Evolutionary conservation across 2,797 vertebrate species (phyloP).

Genomic region (Microchirus variegatus): DNA sequence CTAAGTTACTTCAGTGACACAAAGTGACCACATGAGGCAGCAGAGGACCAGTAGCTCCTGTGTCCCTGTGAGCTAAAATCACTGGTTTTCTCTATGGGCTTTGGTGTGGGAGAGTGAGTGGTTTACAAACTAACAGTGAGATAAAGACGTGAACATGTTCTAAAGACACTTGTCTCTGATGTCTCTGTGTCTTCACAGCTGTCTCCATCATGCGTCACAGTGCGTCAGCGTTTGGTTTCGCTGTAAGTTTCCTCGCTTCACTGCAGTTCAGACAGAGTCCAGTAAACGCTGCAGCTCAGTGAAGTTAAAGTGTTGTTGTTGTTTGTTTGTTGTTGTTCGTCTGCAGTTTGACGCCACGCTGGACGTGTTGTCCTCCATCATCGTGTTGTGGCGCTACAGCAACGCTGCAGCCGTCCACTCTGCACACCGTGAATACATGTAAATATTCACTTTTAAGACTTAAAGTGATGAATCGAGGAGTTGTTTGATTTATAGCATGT

Average conservation of each 20-base stretch:
- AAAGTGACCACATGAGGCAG: background rate
- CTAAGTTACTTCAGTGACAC: background rate
- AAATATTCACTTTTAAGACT: too few species aligned
- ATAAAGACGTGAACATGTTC: too few species aligned
- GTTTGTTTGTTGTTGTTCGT: background rate
- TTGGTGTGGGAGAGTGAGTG: too few species aligned
- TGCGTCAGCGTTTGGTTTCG: slow-evolving; percentile 97
- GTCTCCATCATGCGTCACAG: slow-evolving; percentile 98
- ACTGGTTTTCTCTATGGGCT: too few species aligned
- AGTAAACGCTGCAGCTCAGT: too few species aligned
- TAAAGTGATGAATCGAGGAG: too few species aligned
- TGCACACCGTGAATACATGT: slow-evolving; percentile 96
- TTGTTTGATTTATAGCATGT: too few species aligned
- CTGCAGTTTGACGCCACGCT: slow-evolving; percentile 93
- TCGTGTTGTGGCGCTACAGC: slow-evolving; percentile 98
- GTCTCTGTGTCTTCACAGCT: slow-evolving; percentile 76
- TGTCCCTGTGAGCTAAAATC: slow-evolving; percentile 17
- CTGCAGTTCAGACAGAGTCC: background rate
- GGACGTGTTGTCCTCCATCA: slow-evolving; percentile 95
- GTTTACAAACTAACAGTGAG: too few species aligned
- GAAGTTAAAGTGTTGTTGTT: too few species aligned
- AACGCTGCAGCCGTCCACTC: slow-evolving; percentile 96
- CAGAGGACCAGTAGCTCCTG: background rate
- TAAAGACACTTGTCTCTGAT: background rate
- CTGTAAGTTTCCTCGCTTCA: slow-evolving; percentile 85